Evolutionary conservation across 2,888 invertebrate species (phyloP), one percentile per base, ranked within the genome.

Genomic region (Eristalis intricaria): DNA sequence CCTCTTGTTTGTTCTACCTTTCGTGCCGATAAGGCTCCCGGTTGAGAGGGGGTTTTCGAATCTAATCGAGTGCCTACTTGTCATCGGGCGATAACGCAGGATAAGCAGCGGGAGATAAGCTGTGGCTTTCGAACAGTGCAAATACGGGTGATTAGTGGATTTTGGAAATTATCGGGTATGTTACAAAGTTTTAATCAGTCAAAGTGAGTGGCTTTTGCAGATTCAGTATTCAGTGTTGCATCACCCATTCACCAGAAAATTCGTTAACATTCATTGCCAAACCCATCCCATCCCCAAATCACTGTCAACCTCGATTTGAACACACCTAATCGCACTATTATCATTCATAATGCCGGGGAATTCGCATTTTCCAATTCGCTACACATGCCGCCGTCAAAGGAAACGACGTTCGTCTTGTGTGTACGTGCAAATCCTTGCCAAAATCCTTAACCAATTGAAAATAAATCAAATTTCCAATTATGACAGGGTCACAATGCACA

Each of bases 391-490:
- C 23, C 22, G 50, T 19, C 15, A 40, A 58, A 71, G 22, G 5
- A 77, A 77, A 81, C 73, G 65, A 81, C 81, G 81, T 65, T 35
- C 23, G 7, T n/a, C 15, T 8, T 7, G 35, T n/a, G 15, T 4
- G 69, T 32, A 10, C 5, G 29, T 32, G 32, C 32, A 32, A 43
- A 58, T 73, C 58, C 23, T 81, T 76, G 69, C 70, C 70, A 76
- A 65, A 71, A 80, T 68, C 40, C 29, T 35, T 66, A 43, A 11
- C 56, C 70, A 65, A 66, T 85, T 50, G 40, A 63, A 8, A 60
- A 82, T 86, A 82, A 86, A 86, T 86, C 85, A 86, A 78, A 78
- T 65, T 70, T 74, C 29, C 70, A 86, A 82, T 86, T 86, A 82
- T 86, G 85, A 82, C 78, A 78, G 65, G n/a, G 19, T 23, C 43